A percentile compares a stretch with the other conserved stretches of the same genome.
phyloP scores from a whole-genome alignment of 2,888 invertebrate species.

The Amblyteles armatorius region DNA sequence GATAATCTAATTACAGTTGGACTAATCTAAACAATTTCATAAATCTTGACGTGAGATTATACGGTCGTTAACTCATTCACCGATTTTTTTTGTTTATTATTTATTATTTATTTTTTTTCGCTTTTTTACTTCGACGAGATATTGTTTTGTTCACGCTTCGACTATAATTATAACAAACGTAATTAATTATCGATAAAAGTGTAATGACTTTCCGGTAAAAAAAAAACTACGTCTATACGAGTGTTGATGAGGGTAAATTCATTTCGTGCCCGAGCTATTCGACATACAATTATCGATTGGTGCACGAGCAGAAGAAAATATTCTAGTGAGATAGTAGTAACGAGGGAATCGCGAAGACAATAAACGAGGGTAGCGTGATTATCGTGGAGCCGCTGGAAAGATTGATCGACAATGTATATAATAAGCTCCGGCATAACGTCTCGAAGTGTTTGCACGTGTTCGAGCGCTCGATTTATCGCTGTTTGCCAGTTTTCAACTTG shows the following conservation, averaged over 20 bases:
- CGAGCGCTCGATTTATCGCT: conserved; percentile 66
- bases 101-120: neutral
- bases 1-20: conserved; percentile 43
- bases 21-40: conserved; percentile 33
- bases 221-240: neutral
- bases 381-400: conserved; percentile 70
- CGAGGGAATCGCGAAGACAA: conserved; percentile 68
- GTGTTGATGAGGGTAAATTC: conserved; percentile 3
- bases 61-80: neutral
- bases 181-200: conserved; percentile 28
- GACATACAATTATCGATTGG: conserved; percentile 30
- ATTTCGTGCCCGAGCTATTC: conserved; percentile 10
- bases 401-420: conserved; percentile 75
- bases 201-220: neutral
- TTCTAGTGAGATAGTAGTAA: conserved; percentile 60
- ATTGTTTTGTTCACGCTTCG: neutral
- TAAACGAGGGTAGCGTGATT: conserved; percentile 55
- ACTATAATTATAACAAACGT: neutral
- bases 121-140: conserved; percentile 11
- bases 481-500: conserved; percentile 61
- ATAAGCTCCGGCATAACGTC: conserved; percentile 64
- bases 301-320: conserved; percentile 5
- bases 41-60: neutral
- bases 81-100: neutral
- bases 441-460: conserved; percentile 75